A percentile compares a stretch with the other conserved stretches of the same genome.
Evolutionary conservation across 1,140 invertebrate species (phyloP).

Genomic region (Mizuhopecten yessoensis): DNA sequence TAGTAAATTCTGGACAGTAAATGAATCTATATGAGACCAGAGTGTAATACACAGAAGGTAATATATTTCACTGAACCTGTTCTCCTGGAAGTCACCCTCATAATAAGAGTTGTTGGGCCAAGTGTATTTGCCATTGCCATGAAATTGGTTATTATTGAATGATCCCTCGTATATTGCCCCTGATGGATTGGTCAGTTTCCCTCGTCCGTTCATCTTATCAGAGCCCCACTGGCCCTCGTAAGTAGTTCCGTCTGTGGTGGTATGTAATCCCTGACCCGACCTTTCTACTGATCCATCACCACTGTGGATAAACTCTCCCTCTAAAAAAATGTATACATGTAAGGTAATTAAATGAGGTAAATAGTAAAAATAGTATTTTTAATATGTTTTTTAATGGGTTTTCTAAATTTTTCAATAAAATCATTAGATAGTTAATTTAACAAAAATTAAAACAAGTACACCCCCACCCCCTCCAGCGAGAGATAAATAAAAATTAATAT

Average conservation of each 20-base stretch:
- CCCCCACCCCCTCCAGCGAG: no score
- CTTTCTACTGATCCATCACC: conserved; percentile 77
- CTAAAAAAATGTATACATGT: no score
- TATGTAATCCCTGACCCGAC: conserved; percentile 78
- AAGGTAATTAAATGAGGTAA: no score
- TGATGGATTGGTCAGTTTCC: conserved; percentile 77
- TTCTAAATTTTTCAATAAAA: no score
- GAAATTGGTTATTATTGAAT: conserved; percentile 82
- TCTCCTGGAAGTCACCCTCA: conserved; percentile 81
- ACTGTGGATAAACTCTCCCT: conserved; percentile 79
- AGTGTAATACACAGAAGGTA: no score
- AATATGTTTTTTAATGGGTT: no score
- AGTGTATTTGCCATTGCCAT: conserved; percentile 81
- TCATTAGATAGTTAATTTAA: no score
- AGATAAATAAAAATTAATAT: no score
- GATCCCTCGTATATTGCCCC: conserved; percentile 80
- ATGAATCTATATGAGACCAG: no score
- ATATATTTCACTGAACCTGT: conserved; percentile 76
- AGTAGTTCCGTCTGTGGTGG: conserved; percentile 75
- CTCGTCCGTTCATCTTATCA: conserved; percentile 82
- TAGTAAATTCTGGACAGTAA: no score
- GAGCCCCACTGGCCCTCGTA: conserved; percentile 80
- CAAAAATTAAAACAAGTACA: no score
- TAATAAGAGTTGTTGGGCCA: conserved; percentile 83
- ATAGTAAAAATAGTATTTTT: no score